Evolutionary conservation across 2,113 vertebrate species (phyloP), one percentile per base, ranked within the genome.

Genomic region (Anguilla japonica): DNA sequence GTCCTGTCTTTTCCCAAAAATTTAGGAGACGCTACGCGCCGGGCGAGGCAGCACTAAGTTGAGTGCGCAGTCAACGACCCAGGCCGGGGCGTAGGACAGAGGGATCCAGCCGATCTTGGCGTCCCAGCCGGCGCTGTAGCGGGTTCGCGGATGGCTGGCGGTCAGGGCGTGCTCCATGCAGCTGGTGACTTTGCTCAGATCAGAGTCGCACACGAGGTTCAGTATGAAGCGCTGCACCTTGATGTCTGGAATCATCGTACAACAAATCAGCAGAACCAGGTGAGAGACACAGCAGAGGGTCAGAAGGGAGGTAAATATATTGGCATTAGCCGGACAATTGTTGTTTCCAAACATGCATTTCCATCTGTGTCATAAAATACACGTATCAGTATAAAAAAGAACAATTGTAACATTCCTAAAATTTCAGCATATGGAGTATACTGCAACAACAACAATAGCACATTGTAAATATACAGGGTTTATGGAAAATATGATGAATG

Each of bases 41-140:
- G 97, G 98, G 83, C 94, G 95, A 79, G 98, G 98, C 91, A 99
- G 91, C 89, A 99, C 90, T 86, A 95, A 88, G 86, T 92, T 94
- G 79, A 99, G 94, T 2, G 89, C 92, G 5, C 95, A 78, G 84
- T 99, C 98, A 6, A 97, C 93, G 0, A 99, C 86, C 83, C 92
- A 95, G 84, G 97, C 92, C 4, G 98, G 98, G 92, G 98, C 95
- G 91, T 98, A 99, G 39, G 98, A 98, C 18, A 96, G 94, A 0
- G 98, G 98, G 88, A 99, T 95, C 98, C 98, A 99, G 83, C 97
- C 79, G 18, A 99, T 89, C 84, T 99, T 99, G 93, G 98, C 98
- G 0, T 99, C 98, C 98, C 98, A 99, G 89, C 98, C 98, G 0
- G 97, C 96, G 34, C 96, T 98, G 93, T 99, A 99, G 84, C 97